Percentiles rank a stretch among this genome's conserved stretches.
phyloP scores from a whole-genome alignment of 2,888 invertebrate genomes.

The Catonia carolina region DNA sequence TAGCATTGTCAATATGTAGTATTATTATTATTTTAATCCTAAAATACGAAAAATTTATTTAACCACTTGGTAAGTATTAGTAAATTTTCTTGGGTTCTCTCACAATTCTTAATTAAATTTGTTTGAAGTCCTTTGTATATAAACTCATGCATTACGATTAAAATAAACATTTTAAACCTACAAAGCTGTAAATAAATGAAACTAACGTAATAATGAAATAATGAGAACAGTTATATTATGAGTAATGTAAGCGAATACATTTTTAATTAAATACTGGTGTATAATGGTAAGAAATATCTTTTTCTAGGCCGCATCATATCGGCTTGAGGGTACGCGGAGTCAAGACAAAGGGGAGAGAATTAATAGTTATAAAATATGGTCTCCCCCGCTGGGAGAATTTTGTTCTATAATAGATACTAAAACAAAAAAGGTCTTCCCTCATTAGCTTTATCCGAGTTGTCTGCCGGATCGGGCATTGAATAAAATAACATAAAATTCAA shows the following conservation, averaged over 20 bases:
- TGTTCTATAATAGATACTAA: constrained; percentile 25
- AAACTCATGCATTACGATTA: too few relatives aligned
- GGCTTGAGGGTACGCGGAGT: neutral
- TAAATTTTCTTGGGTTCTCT: too few relatives aligned
- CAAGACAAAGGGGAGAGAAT: constrained; percentile 22
- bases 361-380: constrained; percentile 26
- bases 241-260: constrained; percentile 2
- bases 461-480: constrained; percentile 7
- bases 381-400: constrained; percentile 27
- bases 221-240: too few relatives aligned
- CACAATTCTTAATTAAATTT: too few relatives aligned
- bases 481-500: constrained; percentile 25
- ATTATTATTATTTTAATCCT: too few relatives aligned
- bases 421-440: constrained; percentile 27
- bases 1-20: too few relatives aligned
- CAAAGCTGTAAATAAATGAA: too few relatives aligned
- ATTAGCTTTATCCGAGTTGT: constrained; percentile 17
- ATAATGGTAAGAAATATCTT: neutral
- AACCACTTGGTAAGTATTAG: too few relatives aligned
- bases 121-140: too few relatives aligned
- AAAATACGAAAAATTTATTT: too few relatives aligned
- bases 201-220: too few relatives aligned
- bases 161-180: too few relatives aligned
- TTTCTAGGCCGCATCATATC: neutral
- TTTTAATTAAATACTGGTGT: constrained; percentile 9